A percentile compares a stretch with the other conserved stretches of the same genome.
phyloP scores from a whole-genome alignment of 2,797 vertebrate species.

The Pampus argenteus region DNA sequence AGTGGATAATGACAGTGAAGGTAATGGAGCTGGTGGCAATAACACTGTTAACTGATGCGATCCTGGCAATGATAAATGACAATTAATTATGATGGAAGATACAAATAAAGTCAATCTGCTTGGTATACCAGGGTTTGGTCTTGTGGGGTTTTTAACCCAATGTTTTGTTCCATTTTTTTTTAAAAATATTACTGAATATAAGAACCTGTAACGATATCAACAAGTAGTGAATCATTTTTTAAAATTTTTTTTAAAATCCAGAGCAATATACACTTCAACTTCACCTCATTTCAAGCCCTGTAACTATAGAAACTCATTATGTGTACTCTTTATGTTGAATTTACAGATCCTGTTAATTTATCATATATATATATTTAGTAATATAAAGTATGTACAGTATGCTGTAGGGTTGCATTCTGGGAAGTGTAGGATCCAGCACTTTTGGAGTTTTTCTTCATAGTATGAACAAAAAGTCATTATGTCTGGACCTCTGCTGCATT shows the following conservation, averaged over 20 bases:
- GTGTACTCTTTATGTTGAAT: no score
- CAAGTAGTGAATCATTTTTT: no score
- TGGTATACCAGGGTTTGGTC: constrained; percentile 57
- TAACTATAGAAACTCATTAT: not conserved
- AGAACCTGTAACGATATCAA: no score
- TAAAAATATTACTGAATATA: not conserved
- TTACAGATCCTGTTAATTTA: not conserved
- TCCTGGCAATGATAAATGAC: constrained; percentile 65
- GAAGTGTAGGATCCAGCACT: not conserved
- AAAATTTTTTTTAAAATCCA: not conserved
- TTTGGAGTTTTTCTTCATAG: not conserved
- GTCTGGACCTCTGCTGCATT: not conserved
- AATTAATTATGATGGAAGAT: constrained; percentile 71
- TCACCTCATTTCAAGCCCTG: not conserved
- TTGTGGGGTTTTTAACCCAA: constrained; percentile 34
- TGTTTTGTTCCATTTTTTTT: not conserved
- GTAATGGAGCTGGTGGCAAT: constrained; percentile 60
- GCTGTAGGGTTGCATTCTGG: not conserved
- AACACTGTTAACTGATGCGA: constrained; percentile 62
- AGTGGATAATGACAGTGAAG: constrained; percentile 48
- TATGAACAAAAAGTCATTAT: not conserved
- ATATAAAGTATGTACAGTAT: not conserved
- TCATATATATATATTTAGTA: not conserved
- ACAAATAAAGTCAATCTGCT: constrained; percentile 79
- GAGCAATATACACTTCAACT: not conserved